Evolutionary conservation across 2,797 vertebrate genomes (phyloP), one percentile per base, ranked within the genome.

Genomic region (Craterocephalus amniculus): DNA sequence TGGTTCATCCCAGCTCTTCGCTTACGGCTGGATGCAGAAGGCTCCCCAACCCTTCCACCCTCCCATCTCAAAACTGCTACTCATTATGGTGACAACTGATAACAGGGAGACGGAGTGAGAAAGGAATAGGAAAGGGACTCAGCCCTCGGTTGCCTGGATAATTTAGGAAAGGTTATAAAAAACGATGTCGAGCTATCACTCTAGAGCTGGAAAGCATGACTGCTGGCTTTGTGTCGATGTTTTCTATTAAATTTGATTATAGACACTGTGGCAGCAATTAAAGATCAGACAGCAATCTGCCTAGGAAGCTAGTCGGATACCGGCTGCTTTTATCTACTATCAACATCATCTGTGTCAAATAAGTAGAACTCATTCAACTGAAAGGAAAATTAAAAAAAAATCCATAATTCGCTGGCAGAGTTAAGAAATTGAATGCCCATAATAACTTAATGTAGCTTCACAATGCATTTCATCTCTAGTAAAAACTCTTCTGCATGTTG

Each of bases 191-290:
- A 59, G 58, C 57, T 45, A 2, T 74, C 67, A 55, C 11, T 74
- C 51, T 48, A 22, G 0, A 10, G 60, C 61, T 84, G 61, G 59
- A 60, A 71, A 79, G 74, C 59, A 38, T 14, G 26, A 62, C 61
- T 35, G 72, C 68, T 67, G 57, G 61, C 67, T 78, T 64, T 82
- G 77, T 67, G 66, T 34, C 57, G 70, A 12, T n/a, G 4, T 71
- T 67, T 85, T 82, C 74, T 79, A 80, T 40, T 73, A 78, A 70
- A 79, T 73, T n/a, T 79, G 56, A 86, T 82, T 87, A 87, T 69
- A 61, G 55, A 1, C 73, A 43, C 67, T 64, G 73, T 38, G 49
- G 67, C 61, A 3, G 51, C 79, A 84, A 85, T 81, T 83, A 84
- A 83, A 85, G 83, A 58, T 88, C 65, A 63, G 58, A 78, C 80